phyloP scores from a whole-genome alignment of 2,888 invertebrate species.

The Iphiclides podalirius region DNA sequence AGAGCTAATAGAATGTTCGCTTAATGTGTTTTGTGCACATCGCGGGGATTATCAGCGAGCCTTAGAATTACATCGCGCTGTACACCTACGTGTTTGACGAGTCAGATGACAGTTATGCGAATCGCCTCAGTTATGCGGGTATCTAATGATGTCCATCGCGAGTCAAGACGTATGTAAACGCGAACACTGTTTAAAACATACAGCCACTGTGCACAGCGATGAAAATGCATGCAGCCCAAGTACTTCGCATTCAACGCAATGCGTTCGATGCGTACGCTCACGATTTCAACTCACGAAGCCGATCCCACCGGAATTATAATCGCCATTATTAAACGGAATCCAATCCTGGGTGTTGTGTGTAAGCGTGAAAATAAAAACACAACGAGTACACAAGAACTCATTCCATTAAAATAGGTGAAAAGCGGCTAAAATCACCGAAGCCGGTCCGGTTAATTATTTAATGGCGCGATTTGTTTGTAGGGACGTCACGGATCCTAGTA shows the following conservation, averaged over 20 bases:
- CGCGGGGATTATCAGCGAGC: slow-evolving; percentile 15
- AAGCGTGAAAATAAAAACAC: too few species aligned
- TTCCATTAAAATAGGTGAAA: too few species aligned
- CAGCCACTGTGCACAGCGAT: slow-evolving; percentile 18
- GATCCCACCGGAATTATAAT: slow-evolving; percentile 20
- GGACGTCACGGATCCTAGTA: too few species aligned
- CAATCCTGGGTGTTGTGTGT: too few species aligned
- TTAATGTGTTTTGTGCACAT: slow-evolving; percentile 23
- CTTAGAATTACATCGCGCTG: slow-evolving; percentile 11
- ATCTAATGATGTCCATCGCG: slow-evolving; percentile 15
- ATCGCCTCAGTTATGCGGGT: too few species aligned
- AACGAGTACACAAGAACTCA: too few species aligned
- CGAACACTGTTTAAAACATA: slow-evolving; percentile 14
- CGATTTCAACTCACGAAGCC: slow-evolving; percentile 22
- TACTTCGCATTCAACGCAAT: slow-evolving; percentile 20
- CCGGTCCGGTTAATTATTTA: slow-evolving; percentile 11
- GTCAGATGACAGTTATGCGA: slow-evolving; percentile 19
- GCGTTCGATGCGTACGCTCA: slow-evolving; percentile 21
- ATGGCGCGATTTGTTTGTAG: slow-evolving; percentile 10
- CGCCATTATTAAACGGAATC: slow-evolving; percentile 12
- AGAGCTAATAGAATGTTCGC: slow-evolving; percentile 22
- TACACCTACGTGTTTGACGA: slow-evolving; percentile 5
- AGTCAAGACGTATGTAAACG: too few species aligned
- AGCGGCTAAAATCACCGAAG: background rate
- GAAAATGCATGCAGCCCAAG: slow-evolving; percentile 22